These are phyloP conservation scores for Dallia pectoralis DNA, from an alignment of 2,797 vertebrate species.

Conservation along the genomic window DNA sequence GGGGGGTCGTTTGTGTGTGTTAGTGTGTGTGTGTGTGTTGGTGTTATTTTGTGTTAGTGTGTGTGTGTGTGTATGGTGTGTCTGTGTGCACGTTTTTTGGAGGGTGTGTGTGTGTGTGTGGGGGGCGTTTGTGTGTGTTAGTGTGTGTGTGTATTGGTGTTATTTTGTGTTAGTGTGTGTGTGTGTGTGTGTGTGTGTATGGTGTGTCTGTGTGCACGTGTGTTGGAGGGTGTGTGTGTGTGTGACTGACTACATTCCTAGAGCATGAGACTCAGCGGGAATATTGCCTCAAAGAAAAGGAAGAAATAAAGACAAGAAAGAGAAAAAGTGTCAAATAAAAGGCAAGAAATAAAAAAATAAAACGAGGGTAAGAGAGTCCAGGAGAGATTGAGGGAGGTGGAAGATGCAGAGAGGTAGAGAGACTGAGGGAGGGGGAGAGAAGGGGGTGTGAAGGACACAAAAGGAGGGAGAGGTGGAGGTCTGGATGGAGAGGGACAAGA, in stretches of 20 bases:
- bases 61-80: constrained; percentile 7
- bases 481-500: constrained; percentile 7
- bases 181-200: too few relatives aligned
- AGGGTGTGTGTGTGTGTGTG: constrained; percentile 4
- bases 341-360: constrained; percentile 21
- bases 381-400: constrained; percentile 17
- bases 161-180: too few relatives aligned
- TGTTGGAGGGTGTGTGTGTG: constrained; percentile 4
- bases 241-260: constrained; percentile 28
- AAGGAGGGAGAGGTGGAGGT: constrained; percentile 15
- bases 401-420: constrained; percentile 11
- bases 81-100: too few relatives aligned
- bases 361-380: background rate
- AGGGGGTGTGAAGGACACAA: constrained; percentile 12
- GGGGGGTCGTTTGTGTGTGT: constrained; percentile 14
- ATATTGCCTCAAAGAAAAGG: too few relatives aligned
- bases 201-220: constrained; percentile 14
- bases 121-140: constrained; percentile 17
- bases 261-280: constrained; percentile 37
- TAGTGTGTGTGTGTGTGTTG: too few relatives aligned
- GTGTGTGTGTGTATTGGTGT: too few relatives aligned
- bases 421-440: background rate
- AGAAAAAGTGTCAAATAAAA: too few relatives aligned
- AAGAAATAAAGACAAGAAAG: too few relatives aligned
- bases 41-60: too few relatives aligned